Base-by-base conservation (phyloP, 23 tunicate species). In the Aplidium turbinatum region DNA sequence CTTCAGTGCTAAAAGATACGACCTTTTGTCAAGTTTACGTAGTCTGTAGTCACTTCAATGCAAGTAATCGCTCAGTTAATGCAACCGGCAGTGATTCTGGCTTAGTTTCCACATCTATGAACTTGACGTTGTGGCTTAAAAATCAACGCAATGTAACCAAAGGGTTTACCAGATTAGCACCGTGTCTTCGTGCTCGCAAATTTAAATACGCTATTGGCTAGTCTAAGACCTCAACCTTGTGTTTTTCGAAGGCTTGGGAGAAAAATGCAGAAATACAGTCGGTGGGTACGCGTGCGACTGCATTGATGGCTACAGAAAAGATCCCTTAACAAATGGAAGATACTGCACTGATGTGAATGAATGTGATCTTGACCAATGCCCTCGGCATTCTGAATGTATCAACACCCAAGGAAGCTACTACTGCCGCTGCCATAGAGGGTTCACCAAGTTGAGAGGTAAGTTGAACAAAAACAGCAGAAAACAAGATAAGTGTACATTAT, bases 371-470 rank as follows among this genome's bases (percentile, higher is more conserved):
- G 35, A 70, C 24, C 66, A 58, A 18, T 90, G 97, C 35, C 67
- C 89, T 5, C 63, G 62, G 9, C 38, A 69, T 57, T 77, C 97
- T 0, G 97, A 90, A 72, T 90, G 97, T 36, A 70, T 75, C 47
- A 90, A 90, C 38, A 69, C 72, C 25, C 89, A 83, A 64, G 97
- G 97, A 70, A 75, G 84, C 42, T 90, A 33, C 63, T 30, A 38
- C 18, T 90, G 97, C 57, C 63, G 97, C 38, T 90, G 97, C 40
- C 97, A 90, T 46, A 53, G 82, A 35, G 97, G 97, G 32, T 90
- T 77, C 48, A 70, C 82, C 26, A 35, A 58, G 24, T 24, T 47
- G 31, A 33, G 69, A 27, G 96, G 92, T 85, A 46, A 50, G 35
- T 4, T 16, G n/a, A n/a, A n/a, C n/a, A n/a, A n/a, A n/a, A n/a